Evolutionary conservation across 2,888 invertebrate species (phyloP), one percentile per base, ranked within the genome.

Genomic region (Lithophane leautieri): DNA sequence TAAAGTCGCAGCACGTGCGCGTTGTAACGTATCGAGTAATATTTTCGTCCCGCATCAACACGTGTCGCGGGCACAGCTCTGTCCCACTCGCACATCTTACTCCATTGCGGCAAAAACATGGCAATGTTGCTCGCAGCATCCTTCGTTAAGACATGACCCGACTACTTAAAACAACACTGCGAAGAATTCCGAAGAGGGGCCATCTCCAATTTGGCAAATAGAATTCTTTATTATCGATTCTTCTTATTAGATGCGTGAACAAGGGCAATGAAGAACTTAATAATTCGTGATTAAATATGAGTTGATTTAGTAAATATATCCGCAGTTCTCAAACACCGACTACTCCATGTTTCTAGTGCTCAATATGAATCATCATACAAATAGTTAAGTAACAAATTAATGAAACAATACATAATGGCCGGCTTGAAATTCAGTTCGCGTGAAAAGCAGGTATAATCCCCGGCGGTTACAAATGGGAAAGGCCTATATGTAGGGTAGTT

Each of bases 31-130:
- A 84, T 88, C 81, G 69, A 83, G 80, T 84, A 79, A 79, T 77
- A 47, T 74, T 67, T 76, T 77, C 78, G 83, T 89, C 88, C 82
- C 79, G 79, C 82, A 82, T 84, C 73, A 78, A 73, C 89, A 86
- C 86, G 88, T 89, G 88, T 68, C 71, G 77, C 28, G 42, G 84
- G 79, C 81, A 81, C 85, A 82, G 79, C 82, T 89, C 86, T 85
- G 68, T 88, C 91, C 84, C 86, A 92, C 94, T 88, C 92, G 79
- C 90, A 93, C 92, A 72, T 81, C 88, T 89, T 91, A 91, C 94
- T 91, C 93, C 94, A 95, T 92, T 96, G 96, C 96, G 96, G 95
- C 95, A 96, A 95, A 94, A 91, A 90, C 91, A 92, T 86, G 78
- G 91, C 92, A 92, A 91, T 90, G 91, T 90, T 88, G 91, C 92